A percentile compares a stretch with the other conserved stretches of the same genome.
phyloP scores from a whole-genome alignment of 1,140 invertebrate species.

The Drosophila lacteicornis region DNA sequence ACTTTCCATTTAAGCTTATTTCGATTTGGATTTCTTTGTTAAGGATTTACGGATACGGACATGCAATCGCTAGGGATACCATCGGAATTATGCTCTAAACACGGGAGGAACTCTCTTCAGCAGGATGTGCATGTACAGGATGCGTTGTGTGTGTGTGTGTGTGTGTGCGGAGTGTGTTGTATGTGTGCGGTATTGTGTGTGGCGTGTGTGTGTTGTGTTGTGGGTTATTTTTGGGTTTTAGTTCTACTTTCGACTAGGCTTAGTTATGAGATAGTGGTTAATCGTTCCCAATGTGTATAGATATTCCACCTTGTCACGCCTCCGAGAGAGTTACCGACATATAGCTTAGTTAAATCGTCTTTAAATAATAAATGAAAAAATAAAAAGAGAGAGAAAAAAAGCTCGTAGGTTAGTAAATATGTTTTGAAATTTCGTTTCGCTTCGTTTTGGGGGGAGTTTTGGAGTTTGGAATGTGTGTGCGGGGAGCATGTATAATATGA shows the following conservation, averaged over 20 bases:
- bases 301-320: constrained; percentile 36
- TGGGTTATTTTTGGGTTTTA: constrained; percentile 18
- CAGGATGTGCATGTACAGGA: constrained; percentile 42
- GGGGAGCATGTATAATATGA: constrained; percentile 3
- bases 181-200: constrained; percentile 6
- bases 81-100: constrained; percentile 23
- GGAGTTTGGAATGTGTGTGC: constrained; percentile 9
- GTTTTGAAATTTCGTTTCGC: constrained; percentile 3
- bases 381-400: constrained; percentile 37
- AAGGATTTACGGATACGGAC: constrained; percentile 4
- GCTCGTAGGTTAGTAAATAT: constrained; percentile 37
- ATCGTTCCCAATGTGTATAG: constrained; percentile 21
- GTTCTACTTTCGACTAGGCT: constrained; percentile 46
- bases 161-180: constrained; percentile 1
- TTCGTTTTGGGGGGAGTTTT: background rate
- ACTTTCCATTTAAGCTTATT: constrained; percentile 24
- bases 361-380: constrained; percentile 18
- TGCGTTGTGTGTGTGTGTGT: constrained; percentile 3
- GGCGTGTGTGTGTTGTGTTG: constrained; percentile 4
- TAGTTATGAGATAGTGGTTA: constrained; percentile 25
- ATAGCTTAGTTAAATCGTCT: constrained; percentile 15
- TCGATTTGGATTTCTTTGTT: constrained; percentile 2
- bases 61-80: constrained; percentile 32
- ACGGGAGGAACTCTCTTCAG: constrained; percentile 27
- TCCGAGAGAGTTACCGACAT: constrained; percentile 21